These are phyloP conservation scores for Babylonia areolata DNA, from an alignment of 1,140 invertebrate genomes.

Conservation along the genomic window DNA sequence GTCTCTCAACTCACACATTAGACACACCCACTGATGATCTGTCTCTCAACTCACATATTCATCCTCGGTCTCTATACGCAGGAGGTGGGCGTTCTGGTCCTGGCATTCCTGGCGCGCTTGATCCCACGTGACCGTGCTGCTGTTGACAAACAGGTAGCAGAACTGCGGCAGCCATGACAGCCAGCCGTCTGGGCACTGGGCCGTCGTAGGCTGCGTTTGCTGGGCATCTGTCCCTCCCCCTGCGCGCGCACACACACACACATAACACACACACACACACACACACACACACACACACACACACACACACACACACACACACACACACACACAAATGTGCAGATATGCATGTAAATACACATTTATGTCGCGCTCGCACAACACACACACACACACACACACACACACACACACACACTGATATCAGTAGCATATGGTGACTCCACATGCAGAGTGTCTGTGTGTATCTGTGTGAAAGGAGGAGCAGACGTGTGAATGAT, in stretches of 20 bases:
- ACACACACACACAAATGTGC: background rate
- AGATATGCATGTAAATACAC: background rate
- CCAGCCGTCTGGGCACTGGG: constrained; percentile 26
- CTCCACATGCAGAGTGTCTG: no score
- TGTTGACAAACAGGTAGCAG: constrained; percentile 40
- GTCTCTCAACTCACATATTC: constrained; percentile 25
- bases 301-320: background rate
- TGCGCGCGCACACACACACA: background rate
- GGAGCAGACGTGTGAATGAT: no score
- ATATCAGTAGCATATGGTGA: background rate
- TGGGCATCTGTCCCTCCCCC: constrained; percentile 4
- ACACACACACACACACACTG: background rate
- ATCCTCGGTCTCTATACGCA: constrained; percentile 16
- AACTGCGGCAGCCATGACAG: background rate
- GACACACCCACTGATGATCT: no score
- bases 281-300: background rate
- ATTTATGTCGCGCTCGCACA: no score
- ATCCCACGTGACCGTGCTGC: constrained; percentile 13
- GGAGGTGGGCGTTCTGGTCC: constrained; percentile 7
- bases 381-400: background rate
- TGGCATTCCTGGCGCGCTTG: constrained; percentile 9
- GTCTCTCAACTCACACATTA: no score
- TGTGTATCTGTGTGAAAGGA: no score
- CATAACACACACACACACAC: background rate
- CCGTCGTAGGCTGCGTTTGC: background rate